Conservation (phyloP, 2,113 vertebrate species). For the Malaclemys terrapin region DNA sequence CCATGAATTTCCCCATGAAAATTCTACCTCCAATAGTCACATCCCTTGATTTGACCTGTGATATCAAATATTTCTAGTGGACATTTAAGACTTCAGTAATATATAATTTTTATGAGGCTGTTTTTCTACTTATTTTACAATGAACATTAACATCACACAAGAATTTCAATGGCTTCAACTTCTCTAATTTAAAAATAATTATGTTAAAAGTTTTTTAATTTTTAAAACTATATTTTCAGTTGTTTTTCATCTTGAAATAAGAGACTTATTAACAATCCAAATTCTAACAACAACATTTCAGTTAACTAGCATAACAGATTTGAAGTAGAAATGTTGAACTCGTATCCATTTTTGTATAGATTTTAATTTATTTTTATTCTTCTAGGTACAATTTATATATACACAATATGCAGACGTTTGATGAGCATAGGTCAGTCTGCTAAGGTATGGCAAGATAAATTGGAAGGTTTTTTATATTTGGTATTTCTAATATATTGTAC, state of each 20-base stretch:
- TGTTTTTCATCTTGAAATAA: background rate
- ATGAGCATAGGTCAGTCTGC: constrained; percentile 87
- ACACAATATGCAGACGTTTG: constrained; percentile 92
- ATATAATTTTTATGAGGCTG: background rate
- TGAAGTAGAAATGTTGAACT: background rate
- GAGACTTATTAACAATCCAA: background rate
- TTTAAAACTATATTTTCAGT: background rate
- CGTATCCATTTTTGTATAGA: background rate
- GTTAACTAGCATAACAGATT: background rate
- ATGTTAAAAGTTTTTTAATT: background rate
- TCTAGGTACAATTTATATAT: constrained; percentile 91
- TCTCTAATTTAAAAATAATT: background rate
- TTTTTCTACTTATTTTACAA: background rate
- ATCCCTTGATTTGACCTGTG: constrained; percentile 22
- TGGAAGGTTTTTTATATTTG: background rate
- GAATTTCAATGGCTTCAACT: background rate
- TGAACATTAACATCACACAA: background rate
- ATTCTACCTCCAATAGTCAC: background rate
- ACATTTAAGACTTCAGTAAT: background rate
- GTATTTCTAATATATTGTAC: background rate
- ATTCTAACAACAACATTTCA: background rate
- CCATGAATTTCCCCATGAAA: constrained; percentile 21
- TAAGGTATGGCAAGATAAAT: constrained; percentile 83
- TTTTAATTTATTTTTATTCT: constrained; percentile 36
- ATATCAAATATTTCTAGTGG: background rate